Conservation (phyloP, 2,888 invertebrate species). For the Erebia ligea region DNA sequence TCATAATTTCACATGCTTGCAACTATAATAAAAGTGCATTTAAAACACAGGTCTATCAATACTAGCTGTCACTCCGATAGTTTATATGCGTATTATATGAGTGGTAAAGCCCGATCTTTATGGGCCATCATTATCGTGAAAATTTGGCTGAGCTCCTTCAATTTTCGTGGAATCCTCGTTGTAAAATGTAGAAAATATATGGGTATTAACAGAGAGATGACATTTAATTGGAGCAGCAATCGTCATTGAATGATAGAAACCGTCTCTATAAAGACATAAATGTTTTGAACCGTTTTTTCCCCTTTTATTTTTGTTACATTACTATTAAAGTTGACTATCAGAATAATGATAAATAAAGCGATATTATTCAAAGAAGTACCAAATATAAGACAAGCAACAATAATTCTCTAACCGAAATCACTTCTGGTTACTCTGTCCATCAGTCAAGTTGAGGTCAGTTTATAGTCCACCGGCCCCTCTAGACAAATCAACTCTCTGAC, state of each 20-base stretch:
- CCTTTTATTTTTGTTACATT: no score
- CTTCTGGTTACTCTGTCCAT: background rate
- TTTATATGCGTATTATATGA: slow-evolving; percentile 46
- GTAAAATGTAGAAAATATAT: slow-evolving; percentile 49
- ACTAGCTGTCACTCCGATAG: slow-evolving; percentile 40
- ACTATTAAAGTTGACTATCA: no score
- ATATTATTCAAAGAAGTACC: no score
- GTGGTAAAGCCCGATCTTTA: slow-evolving; percentile 47
- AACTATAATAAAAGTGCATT: slow-evolving; percentile 36
- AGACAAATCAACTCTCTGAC: slow-evolving; percentile 26
- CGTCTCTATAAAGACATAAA: background rate
- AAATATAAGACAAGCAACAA: background rate
- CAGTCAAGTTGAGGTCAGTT: background rate
- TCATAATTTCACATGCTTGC: slow-evolving; percentile 22
- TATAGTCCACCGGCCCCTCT: background rate
- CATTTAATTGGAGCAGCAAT: background rate
- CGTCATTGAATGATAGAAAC: background rate
- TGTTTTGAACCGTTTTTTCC: background rate
- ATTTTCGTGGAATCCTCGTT: slow-evolving; percentile 47
- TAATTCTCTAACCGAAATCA: no score
- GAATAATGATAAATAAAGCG: no score
- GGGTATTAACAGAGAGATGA: slow-evolving; percentile 25
- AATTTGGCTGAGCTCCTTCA: slow-evolving; percentile 47
- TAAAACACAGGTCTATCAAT: slow-evolving; percentile 38
- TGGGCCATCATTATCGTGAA: slow-evolving; percentile 47